These are phyloP conservation scores for Sphaerophoria rueppellii DNA, from an alignment of 2,888 invertebrate genomes.

Conservation along the genomic window DNA sequence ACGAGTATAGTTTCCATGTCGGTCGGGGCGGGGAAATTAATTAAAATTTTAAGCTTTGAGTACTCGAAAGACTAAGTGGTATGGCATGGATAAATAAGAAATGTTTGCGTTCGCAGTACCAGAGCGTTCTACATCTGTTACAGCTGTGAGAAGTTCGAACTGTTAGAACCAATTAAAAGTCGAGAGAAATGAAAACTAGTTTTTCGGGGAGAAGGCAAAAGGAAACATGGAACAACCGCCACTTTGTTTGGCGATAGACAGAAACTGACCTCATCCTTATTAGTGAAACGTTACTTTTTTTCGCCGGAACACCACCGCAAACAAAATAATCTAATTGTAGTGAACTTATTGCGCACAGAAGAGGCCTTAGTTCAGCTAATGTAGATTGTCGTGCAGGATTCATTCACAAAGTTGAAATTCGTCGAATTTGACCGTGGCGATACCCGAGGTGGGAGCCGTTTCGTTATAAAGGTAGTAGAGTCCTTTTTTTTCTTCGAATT, in stretches of 20 bases:
- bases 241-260: not conserved
- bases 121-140: not conserved
- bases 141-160: conserved; percentile 10
- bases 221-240: not conserved
- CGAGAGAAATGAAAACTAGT: conserved; percentile 28
- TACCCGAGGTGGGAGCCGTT: too few relatives aligned
- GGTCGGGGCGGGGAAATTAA: conserved; percentile 57
- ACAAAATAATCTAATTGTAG: too few relatives aligned
- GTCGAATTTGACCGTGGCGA: too few relatives aligned
- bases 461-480: too few relatives aligned
- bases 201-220: not conserved
- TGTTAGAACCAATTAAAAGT: conserved; percentile 58
- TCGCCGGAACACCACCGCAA: too few relatives aligned
- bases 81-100: conserved; percentile 51
- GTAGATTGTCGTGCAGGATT: too few relatives aligned
- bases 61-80: conserved; percentile 52
- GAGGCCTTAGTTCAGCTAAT: too few relatives aligned
- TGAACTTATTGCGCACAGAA: too few relatives aligned
- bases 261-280: too few relatives aligned
- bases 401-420: too few relatives aligned
- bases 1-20: conserved; percentile 27
- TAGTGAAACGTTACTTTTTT: too few relatives aligned
- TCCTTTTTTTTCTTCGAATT: too few relatives aligned
- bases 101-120: conserved; percentile 41
- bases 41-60: conserved; percentile 68